Evolutionary conservation across 2,888 invertebrate genomes (phyloP), one percentile per base, ranked within the genome.

Genomic region (Liodrosophila aerea): DNA sequence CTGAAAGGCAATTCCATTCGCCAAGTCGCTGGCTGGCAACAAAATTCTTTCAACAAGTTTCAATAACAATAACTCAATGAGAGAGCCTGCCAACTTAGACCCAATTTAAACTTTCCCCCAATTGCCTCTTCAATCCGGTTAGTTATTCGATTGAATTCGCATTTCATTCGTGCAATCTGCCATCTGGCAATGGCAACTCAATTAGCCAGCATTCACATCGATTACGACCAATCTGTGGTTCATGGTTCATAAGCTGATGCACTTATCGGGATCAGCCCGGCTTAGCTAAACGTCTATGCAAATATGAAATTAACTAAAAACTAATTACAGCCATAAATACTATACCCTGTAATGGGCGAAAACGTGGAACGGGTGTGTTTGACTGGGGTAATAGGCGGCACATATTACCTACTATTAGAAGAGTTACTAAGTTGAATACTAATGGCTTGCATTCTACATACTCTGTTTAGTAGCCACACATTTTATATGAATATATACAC

Each of bases 171-270:
- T 40, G 22, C 16, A 40, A 15, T 33, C 13, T 15, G 8, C 37
- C 13, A 18, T 30, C 37, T 1, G 29, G 13, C 15, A 33, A 36
- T 36, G 31, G 33, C 18, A 37, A 52, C 41, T 46, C 62, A 50
- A 73, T 69, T 62, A 57, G 57, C 13, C 68, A 63, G 16, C 69
- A 69, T 47, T 44, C 43, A 30, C 50, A 53, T 31, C 27, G 50
- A 22, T 60, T 41, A 57, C 40, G 33, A 11, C 45, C 41, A 66
- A 68, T 69, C 22, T n/a, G 4, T 39, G 33, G 9, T 29, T 29
- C 29, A 9, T 33, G 13, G 43, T 15, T 13, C 18, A 15, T 18
- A n/a, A 4, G 39, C 1, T 36, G 36, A 52, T 59, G 43, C n/a
- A 34, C 31, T 44, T 53, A 47, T 11, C 18, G 7, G 34, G 12